phyloP scores from a whole-genome alignment of 1,140 invertebrate genomes.

The Temnothorax longispinosus region DNA sequence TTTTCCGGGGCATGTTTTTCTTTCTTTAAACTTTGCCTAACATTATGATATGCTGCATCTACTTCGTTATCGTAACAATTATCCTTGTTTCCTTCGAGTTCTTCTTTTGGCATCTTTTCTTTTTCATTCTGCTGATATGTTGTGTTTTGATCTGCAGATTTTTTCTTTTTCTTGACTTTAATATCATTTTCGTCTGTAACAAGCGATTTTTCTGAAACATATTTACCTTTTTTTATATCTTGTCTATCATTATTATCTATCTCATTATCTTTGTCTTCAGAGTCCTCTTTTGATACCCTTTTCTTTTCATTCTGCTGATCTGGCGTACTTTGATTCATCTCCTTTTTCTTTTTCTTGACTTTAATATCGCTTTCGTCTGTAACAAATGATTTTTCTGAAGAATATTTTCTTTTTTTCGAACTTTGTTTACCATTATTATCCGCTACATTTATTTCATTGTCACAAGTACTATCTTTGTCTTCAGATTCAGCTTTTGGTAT shows the following conservation, averaged over 20 bases:
- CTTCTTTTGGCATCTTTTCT: neutral
- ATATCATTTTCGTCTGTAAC: slow-evolving; percentile 50
- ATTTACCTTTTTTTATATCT: slow-evolving; percentile 56
- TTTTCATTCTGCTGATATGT: neutral
- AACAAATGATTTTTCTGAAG: too few species aligned
- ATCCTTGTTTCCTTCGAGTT: neutral
- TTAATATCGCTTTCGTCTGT: too few species aligned
- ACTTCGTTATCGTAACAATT: neutral
- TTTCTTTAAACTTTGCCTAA: slow-evolving; percentile 38
- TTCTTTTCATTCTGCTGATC: slow-evolving; percentile 16
- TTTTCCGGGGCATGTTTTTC: slow-evolving; percentile 42
- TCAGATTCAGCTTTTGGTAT: neutral
- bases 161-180: slow-evolving; percentile 10
- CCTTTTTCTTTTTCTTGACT: neutral
- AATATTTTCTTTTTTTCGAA: too few species aligned
- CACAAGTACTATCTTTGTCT: neutral
- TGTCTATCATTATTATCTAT: neutral
- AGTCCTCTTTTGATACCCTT: neutral
- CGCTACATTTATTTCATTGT: slow-evolving; percentile 16
- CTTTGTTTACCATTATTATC: neutral
- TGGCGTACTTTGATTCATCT: neutral
- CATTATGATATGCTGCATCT: neutral
- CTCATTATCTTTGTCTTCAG: neutral
- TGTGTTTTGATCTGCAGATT: neutral
- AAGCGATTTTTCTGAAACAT: slow-evolving; percentile 12